Evolutionary conservation across 2,797 vertebrate genomes (phyloP), one percentile per base, ranked within the genome.

Genomic region (Notolepis coatsorum): DNA sequence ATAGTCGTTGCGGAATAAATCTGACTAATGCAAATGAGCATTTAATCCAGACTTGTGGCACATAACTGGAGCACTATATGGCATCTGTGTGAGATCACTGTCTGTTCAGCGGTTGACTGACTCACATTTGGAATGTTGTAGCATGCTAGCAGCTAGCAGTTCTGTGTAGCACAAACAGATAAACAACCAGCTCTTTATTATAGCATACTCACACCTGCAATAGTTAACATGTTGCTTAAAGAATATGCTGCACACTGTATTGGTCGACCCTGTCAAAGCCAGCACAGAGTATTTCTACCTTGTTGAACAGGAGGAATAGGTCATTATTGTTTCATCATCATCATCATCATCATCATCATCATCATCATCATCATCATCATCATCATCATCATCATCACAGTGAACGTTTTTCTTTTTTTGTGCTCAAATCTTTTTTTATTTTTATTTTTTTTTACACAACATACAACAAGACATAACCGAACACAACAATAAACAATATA

Each of bases 41-140:
- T 69, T 72, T 78, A 75, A 82, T 79, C 65, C 54, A 7, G n/a
- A 61, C 62, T 80, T 65, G 45, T 63, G 73, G 63, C 70, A 48
- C 68, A 48, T 46, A 69, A 71, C 66, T 73, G 49, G 42, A 54
- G 58, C 53, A 58, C 55, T 35, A 10, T 12, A 35, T 13, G 13
- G 68, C 64, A 65, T 80, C 66, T 71, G 72, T 41, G 65, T 13
- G 31, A 8, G 55, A 27, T 42, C n/a, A 38, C 35, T 38, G 35
- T 38, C 13, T 12, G 13, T 38, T 38, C 35, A 38, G 5, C 13
- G 35, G 52, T 8, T 27, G 15, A n/a, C 7, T 15, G n/a, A 12
- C 25, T 8, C 24, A 15, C 12, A 48, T 28, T 15, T 30, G 46
- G 10, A 28, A 10, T n/a, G n/a, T n/a, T n/a, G n/a, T n/a, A n/a